Percentiles rank a stretch among this genome's conserved stretches.
phyloP scores from a whole-genome alignment of 2,888 invertebrate species.

The Nemotelus pantherinus region DNA sequence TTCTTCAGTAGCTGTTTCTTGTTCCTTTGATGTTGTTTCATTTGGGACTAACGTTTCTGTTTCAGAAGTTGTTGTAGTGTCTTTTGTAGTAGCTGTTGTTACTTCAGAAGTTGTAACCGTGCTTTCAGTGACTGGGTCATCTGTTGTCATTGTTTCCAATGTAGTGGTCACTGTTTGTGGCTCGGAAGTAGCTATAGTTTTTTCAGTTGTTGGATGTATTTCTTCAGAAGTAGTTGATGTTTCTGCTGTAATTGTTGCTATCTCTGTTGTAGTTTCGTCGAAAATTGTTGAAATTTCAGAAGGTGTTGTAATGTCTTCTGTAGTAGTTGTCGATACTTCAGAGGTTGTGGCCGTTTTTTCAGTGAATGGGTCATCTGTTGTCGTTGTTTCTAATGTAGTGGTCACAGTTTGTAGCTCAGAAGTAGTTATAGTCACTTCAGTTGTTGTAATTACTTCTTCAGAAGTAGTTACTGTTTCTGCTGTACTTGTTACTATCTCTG shows the following conservation, averaged over 20 bases:
- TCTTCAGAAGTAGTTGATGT: not conserved
- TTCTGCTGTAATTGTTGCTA: not conserved
- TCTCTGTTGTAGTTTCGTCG: not conserved
- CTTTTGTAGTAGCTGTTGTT: not conserved
- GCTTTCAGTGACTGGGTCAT: not conserved
- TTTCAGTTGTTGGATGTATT: not conserved
- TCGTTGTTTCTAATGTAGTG: not conserved
- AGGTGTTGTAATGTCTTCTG: not conserved
- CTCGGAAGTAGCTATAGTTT: not conserved
- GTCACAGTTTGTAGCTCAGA: not conserved
- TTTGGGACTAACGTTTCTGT: not conserved
- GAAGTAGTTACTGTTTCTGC: not conserved
- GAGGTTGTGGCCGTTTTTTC: not conserved
- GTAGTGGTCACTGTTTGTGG: not conserved
- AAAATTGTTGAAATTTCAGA: not conserved
- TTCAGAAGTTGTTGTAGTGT: not conserved
- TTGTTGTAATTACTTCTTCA: not conserved
- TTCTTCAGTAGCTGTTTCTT: slow-evolving; percentile 12
- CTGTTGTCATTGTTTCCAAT: not conserved
- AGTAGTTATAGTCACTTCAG: not conserved
- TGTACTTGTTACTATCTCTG: not conserved
- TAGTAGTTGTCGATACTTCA: not conserved
- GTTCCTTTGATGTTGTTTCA: not conserved
- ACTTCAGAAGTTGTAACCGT: not conserved
- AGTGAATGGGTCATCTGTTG: not conserved